These are phyloP conservation scores for Pristionchus fissidentatus DNA, from an alignment of 2,888 invertebrate genomes.

Conservation along the genomic window DNA sequence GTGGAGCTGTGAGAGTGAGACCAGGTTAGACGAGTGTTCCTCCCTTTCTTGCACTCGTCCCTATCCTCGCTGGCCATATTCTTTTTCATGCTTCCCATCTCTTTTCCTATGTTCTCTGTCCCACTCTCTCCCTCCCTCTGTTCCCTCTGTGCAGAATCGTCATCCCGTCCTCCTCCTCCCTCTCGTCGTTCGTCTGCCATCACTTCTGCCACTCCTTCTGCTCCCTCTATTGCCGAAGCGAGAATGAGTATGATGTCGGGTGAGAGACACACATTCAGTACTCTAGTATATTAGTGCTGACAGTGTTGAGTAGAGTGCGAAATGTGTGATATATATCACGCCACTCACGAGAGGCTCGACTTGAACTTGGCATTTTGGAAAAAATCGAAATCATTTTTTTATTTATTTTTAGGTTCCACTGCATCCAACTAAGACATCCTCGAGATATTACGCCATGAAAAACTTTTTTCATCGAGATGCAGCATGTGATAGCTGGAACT, in stretches of 20 bases:
- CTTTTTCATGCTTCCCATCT: not conserved
- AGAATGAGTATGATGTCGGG: conserved; percentile 3
- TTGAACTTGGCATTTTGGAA: not conserved
- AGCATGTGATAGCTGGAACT: too few relatives aligned
- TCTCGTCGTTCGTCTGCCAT: conserved; percentile 76
- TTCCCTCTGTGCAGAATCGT: conserved; percentile 13
- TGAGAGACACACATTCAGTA: too few relatives aligned
- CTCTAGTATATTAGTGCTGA: too few relatives aligned
- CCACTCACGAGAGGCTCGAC: not conserved
- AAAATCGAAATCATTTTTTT: too few relatives aligned
- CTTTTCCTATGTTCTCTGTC: not conserved
- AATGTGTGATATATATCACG: too few relatives aligned
- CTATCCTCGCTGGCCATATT: not conserved
- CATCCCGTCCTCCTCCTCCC: conserved; percentile 78
- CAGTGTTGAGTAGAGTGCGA: too few relatives aligned
- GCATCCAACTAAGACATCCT: too few relatives aligned
- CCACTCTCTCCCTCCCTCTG: not conserved
- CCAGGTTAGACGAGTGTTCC: conserved; percentile 56
- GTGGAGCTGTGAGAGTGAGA: conserved; percentile 55
- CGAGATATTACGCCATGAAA: too few relatives aligned
- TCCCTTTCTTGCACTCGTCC: too few relatives aligned
- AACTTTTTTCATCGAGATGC: too few relatives aligned
- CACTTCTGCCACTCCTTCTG: conserved; percentile 72
- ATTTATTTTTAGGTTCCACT: too few relatives aligned
- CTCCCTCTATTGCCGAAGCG: conserved; percentile 72